These are phyloP conservation scores for Acanthurus leucopareius DNA, from an alignment of 2,797 vertebrate species.

Conservation along the genomic window DNA sequence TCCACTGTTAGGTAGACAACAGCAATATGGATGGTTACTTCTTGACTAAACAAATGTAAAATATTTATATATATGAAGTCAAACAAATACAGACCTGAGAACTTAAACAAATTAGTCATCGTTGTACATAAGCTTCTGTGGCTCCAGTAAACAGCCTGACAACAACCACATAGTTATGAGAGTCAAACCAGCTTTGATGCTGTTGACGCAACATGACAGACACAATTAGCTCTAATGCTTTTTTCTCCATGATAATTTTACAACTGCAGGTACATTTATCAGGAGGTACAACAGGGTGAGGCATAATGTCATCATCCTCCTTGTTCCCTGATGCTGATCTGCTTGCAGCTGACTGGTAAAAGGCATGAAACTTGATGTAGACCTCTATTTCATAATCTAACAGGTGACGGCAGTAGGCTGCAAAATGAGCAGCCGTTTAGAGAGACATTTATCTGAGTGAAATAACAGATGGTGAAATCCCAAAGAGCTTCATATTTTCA, in stretches of 20 bases:
- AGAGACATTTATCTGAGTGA: not conserved
- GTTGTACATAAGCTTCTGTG: not conserved
- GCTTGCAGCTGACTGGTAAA: not conserved
- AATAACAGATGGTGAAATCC: not conserved
- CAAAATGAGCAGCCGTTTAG: not conserved
- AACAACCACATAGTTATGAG: not conserved
- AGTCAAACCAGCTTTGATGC: constrained; percentile 16
- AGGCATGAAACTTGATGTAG: not conserved
- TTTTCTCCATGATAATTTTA: constrained; percentile 32
- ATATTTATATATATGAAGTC: no score
- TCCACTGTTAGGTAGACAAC: no score
- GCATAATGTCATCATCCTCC: not conserved
- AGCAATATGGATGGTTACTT: no score
- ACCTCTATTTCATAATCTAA: not conserved
- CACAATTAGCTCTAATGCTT: constrained; percentile 24
- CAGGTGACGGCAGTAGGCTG: not conserved
- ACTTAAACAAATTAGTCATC: not conserved
- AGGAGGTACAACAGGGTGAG: constrained; percentile 15
- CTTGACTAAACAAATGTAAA: no score
- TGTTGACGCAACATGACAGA: constrained; percentile 25
- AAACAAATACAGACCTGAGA: not conserved
- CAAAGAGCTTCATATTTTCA: not conserved
- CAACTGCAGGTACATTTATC: constrained; percentile 20
- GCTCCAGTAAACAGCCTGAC: constrained; percentile 11
- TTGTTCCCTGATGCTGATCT: not conserved